phyloP scores from a whole-genome alignment of 2,797 vertebrate species.

The Pseudochromis fuscus region DNA sequence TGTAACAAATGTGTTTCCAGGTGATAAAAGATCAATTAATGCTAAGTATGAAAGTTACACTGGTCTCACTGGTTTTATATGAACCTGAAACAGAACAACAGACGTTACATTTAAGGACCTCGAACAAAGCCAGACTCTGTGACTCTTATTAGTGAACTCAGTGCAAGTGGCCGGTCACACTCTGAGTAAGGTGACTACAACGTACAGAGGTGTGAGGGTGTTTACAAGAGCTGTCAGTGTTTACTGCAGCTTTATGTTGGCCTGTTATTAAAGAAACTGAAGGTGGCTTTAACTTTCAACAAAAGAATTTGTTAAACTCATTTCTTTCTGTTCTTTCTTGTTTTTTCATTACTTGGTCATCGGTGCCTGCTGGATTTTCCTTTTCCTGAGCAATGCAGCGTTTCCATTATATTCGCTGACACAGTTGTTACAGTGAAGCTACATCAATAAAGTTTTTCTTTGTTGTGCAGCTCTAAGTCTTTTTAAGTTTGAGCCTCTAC shows the following conservation, averaged over 20 bases:
- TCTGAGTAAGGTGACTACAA: not conserved
- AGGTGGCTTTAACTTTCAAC: not conserved
- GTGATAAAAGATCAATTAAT: not conserved
- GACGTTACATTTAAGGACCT: not conserved
- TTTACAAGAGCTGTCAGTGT: not conserved
- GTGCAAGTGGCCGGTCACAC: not conserved
- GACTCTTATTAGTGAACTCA: not conserved
- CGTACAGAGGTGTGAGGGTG: not conserved
- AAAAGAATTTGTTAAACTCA: not conserved
- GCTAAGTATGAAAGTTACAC: not conserved
- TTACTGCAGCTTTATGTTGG: not conserved
- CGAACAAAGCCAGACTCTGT: not conserved
- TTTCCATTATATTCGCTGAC: slow-evolving; percentile 1
- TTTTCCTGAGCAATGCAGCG: not conserved
- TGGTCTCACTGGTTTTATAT: not conserved
- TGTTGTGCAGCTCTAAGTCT: slow-evolving; percentile 25
- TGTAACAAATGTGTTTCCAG: not conserved
- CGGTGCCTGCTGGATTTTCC: not conserved
- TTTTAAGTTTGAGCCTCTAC: slow-evolving; percentile 44
- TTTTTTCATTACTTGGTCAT: not conserved
- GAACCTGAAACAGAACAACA: not conserved
- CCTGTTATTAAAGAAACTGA: not conserved
- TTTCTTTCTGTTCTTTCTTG: not conserved
- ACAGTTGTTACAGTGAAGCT: slow-evolving; percentile 23
- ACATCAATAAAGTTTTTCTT: slow-evolving; percentile 29